These are phyloP conservation scores for Oxycera nigricornis DNA, from an alignment of 2,888 invertebrate genomes.

Conservation along the genomic window DNA sequence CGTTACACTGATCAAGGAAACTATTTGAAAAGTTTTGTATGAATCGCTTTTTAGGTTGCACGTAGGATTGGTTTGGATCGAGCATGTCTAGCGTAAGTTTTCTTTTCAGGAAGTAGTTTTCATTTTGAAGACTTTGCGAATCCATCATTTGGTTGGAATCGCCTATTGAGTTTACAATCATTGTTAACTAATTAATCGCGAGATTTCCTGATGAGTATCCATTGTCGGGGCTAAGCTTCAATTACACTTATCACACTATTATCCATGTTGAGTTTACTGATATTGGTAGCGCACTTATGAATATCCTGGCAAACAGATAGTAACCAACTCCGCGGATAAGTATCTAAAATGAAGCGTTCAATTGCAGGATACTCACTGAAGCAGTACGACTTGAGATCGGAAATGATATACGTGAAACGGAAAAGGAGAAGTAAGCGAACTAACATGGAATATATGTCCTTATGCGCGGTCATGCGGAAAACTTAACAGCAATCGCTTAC, in stretches of 20 bases:
- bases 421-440: conserved; percentile 10
- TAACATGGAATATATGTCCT: conserved; percentile 47
- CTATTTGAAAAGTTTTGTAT: conserved; percentile 44
- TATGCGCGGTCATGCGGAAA: conserved; percentile 57
- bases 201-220: not conserved
- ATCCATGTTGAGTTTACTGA: not conserved
- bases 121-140: conserved; percentile 49
- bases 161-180: conserved; percentile 50
- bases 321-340: not conserved
- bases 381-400: not conserved
- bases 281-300: not conserved
- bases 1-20: conserved; percentile 18
- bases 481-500: conserved; percentile 30
- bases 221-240: not conserved
- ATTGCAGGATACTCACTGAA: conserved; percentile 42
- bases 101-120: conserved; percentile 58
- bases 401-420: conserved; percentile 23
- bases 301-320: not conserved
- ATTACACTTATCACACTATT: not conserved
- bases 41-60: conserved; percentile 49
- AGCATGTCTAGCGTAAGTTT: conserved; percentile 51
- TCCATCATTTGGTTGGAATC: conserved; percentile 34
- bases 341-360: conserved; percentile 24
- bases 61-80: conserved; percentile 41
- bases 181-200: conserved; percentile 39